A percentile compares a stretch with the other conserved stretches of the same genome.
Conservation (phyloP, 2,888 invertebrate species). For the Harpalus rubripes region DNA sequence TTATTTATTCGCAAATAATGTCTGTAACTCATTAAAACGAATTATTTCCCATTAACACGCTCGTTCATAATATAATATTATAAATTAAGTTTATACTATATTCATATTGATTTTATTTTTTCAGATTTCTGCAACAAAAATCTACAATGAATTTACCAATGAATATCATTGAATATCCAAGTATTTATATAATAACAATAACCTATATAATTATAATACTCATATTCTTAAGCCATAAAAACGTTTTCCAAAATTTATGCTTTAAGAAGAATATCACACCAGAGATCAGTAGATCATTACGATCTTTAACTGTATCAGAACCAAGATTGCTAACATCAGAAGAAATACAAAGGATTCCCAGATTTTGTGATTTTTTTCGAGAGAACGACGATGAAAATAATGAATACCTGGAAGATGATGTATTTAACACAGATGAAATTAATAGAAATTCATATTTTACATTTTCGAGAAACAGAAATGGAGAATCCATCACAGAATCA, state of each 20-base stretch:
- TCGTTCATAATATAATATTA: no score
- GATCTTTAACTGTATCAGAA: conserved; percentile 25
- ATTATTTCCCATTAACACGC: no score
- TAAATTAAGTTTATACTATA: background rate
- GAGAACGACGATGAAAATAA: background rate
- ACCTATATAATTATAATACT: conserved; percentile 16
- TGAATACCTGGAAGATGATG: conserved; percentile 23
- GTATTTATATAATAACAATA: conserved; percentile 24
- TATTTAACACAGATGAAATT: background rate
- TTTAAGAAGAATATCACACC: background rate
- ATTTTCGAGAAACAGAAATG: conserved; percentile 4
- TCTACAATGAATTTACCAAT: conserved; percentile 19
- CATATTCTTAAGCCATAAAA: background rate
- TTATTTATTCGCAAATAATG: no score
- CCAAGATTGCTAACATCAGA: conserved; percentile 18
- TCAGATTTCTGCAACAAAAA: background rate
- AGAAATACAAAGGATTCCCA: conserved; percentile 31
- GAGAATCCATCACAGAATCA: conserved; percentile 36
- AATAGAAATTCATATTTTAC: conserved; percentile 7
- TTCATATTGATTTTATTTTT: conserved; percentile 6
- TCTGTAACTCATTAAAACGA: no score
- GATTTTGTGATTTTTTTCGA: conserved; percentile 24
- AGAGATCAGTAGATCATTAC: background rate
- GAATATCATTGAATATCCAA: conserved; percentile 22
- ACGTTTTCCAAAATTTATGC: conserved; percentile 3